Evolutionary conservation across 2,888 invertebrate species (phyloP).

Genomic region (Atrina japonica): DNA sequence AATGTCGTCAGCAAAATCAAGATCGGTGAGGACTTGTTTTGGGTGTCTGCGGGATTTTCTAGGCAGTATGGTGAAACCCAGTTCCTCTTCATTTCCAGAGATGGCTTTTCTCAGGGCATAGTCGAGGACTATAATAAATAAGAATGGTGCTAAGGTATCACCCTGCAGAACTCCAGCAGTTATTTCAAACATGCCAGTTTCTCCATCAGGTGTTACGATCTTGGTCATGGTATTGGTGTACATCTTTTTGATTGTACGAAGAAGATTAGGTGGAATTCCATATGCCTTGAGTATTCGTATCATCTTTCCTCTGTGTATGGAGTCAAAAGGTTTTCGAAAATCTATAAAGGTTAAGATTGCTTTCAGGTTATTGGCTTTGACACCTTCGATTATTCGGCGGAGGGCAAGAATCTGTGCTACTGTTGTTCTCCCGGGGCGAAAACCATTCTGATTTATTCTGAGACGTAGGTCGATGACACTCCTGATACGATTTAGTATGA

Average conservation of each 20-base stretch:
- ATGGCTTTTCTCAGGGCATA: no score
- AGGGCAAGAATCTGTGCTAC: constrained; percentile 9
- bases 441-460: constrained; percentile 9
- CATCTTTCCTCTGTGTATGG: no score
- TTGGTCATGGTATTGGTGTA: no score
- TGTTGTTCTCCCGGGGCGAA: constrained; percentile 10
- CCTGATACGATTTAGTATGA: constrained; percentile 9
- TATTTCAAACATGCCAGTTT: constrained; percentile 9
- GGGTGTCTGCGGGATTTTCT: constrained; percentile 10
- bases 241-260: constrained; percentile 7
- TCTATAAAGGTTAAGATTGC: no score
- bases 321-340: no score
- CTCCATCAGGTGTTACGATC: no score
- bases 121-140: no score
- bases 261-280: constrained; percentile 6
- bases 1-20: constrained; percentile 6
- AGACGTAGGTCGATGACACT: constrained; percentile 9
- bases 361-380: no score
- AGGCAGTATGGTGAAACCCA: no score
- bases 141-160: no score
- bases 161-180: constrained; percentile 6
- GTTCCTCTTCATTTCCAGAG: constrained; percentile 7
- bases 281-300: constrained; percentile 9
- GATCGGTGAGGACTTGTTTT: constrained; percentile 4
- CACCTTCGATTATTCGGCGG: constrained; percentile 2